phyloP scores from a whole-genome alignment of 2,113 vertebrate species.

The Heterotis niloticus region DNA sequence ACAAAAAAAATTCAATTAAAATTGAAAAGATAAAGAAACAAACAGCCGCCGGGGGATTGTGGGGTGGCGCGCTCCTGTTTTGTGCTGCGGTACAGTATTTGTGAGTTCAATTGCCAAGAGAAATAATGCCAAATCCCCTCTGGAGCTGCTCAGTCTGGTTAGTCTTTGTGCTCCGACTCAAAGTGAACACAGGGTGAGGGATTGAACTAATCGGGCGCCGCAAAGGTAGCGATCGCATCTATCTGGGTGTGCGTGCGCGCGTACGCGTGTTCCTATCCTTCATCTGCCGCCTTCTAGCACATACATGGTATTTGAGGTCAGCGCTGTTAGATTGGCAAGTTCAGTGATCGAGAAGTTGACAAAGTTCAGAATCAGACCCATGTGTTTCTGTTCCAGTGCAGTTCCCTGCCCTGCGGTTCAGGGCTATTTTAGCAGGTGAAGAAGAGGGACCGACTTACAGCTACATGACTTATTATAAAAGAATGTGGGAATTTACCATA shows the following conservation, averaged over 20 bases:
- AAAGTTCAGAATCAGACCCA: no score
- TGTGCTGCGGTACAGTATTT: slow-evolving; percentile 34
- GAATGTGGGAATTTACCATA: no score
- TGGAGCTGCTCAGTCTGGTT: slow-evolving; percentile 35
- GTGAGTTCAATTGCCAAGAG: slow-evolving; percentile 34
- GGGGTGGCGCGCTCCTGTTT: slow-evolving; percentile 35
- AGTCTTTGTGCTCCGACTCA: slow-evolving; percentile 32
- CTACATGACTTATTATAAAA: no score
- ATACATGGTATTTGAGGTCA: no score
- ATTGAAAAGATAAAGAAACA: slow-evolving; percentile 43
- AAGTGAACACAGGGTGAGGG: slow-evolving; percentile 17
- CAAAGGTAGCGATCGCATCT: slow-evolving; percentile 39
- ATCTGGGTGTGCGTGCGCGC: slow-evolving; percentile 7
- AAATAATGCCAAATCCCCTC: slow-evolving; percentile 24
- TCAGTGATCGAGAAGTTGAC: no score
- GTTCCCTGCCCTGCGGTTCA: no score
- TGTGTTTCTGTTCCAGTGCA: no score
- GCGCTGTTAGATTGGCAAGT: no score
- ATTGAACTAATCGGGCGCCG: background rate
- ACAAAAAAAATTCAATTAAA: slow-evolving; percentile 55
- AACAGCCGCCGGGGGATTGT: slow-evolving; percentile 36
- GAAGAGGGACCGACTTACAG: no score
- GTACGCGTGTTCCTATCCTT: background rate
- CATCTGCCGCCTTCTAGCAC: background rate
- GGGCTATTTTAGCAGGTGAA: no score